A percentile compares a stretch with the other conserved stretches of the same genome.
These are phyloP conservation scores for Hyppa rectilinea DNA, from an alignment of 2,888 invertebrate species.

Conservation along the genomic window DNA sequence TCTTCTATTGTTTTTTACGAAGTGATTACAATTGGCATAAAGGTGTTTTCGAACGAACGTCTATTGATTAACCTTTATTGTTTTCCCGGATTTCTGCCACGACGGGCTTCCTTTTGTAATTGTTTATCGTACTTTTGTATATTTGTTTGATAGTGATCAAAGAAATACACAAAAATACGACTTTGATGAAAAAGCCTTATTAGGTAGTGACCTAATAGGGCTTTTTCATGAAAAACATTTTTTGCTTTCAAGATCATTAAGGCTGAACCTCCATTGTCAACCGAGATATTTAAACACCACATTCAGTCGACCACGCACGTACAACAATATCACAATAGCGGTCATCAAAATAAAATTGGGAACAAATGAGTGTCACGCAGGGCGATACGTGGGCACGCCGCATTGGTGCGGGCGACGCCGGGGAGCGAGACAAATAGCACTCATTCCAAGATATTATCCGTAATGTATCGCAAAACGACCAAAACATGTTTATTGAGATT, in stretches of 20 bases:
- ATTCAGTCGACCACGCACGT: slow-evolving; percentile 68
- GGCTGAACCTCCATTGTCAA: slow-evolving; percentile 7
- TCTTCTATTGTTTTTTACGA: background rate
- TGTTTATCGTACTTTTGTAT: background rate
- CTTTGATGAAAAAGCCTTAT: too few species aligned
- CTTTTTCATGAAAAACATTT: background rate
- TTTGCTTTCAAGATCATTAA: background rate
- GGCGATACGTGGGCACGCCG: slow-evolving; percentile 68
- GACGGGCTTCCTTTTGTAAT: background rate
- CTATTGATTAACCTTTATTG: background rate
- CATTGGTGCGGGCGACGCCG: slow-evolving; percentile 55
- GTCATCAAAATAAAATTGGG: slow-evolving; percentile 85
- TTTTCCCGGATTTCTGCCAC: background rate
- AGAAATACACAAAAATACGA: too few species aligned
- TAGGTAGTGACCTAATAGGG: too few species aligned
- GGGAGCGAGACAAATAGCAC: slow-evolving; percentile 74
- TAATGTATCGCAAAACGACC: slow-evolving; percentile 74
- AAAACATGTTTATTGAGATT: slow-evolving; percentile 74
- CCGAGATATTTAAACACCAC: slow-evolving; percentile 46
- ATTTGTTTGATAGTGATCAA: background rate
- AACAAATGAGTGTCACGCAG: slow-evolving; percentile 81
- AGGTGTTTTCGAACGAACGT: background rate
- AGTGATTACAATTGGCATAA: too few species aligned
- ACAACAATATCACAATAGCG: slow-evolving; percentile 82
- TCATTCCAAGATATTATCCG: slow-evolving; percentile 78